phyloP scores from a whole-genome alignment of 1,140 invertebrate genomes.

The Hylaeus volcanicus region DNA sequence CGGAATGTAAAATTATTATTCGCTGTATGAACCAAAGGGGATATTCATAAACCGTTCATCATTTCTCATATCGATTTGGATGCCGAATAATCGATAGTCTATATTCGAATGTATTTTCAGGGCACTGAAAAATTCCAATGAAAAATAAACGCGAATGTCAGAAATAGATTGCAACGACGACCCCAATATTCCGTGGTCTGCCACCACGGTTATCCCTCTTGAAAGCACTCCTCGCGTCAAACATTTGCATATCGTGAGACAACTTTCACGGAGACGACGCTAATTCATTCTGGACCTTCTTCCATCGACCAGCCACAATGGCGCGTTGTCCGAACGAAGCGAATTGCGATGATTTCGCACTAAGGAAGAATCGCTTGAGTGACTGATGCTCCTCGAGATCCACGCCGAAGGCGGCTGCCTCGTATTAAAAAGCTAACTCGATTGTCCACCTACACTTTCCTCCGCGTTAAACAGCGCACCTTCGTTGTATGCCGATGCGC shows the following conservation, averaged over 20 bases:
- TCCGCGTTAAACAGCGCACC: neutral
- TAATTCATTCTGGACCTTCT: neutral
- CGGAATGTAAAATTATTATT: too few relatives aligned
- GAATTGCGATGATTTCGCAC: constrained; percentile 41
- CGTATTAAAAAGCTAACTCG: constrained; percentile 22
- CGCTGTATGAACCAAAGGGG: too few relatives aligned
- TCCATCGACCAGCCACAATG: neutral
- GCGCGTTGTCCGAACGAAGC: constrained; percentile 1
- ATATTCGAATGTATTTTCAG: too few relatives aligned
- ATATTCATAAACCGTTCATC: too few relatives aligned
- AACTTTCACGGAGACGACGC: neutral
- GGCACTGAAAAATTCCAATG: too few relatives aligned
- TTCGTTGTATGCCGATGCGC: too few relatives aligned
- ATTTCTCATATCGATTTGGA: too few relatives aligned
- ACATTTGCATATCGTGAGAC: neutral
- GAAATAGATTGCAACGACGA: too few relatives aligned
- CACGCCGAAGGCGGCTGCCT: constrained; percentile 10
- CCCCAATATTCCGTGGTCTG: too few relatives aligned
- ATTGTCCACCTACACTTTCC: constrained; percentile 32
- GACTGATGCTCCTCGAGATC: constrained; percentile 13
- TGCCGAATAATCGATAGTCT: too few relatives aligned
- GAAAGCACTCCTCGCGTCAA: neutral
- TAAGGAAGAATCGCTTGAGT: constrained; percentile 26
- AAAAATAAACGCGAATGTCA: too few relatives aligned
- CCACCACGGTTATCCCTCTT: too few relatives aligned